Evolutionary conservation across 92 coral and sea anemone species (phyloP).

Genomic region (Parazoanthus atlanticus): DNA sequence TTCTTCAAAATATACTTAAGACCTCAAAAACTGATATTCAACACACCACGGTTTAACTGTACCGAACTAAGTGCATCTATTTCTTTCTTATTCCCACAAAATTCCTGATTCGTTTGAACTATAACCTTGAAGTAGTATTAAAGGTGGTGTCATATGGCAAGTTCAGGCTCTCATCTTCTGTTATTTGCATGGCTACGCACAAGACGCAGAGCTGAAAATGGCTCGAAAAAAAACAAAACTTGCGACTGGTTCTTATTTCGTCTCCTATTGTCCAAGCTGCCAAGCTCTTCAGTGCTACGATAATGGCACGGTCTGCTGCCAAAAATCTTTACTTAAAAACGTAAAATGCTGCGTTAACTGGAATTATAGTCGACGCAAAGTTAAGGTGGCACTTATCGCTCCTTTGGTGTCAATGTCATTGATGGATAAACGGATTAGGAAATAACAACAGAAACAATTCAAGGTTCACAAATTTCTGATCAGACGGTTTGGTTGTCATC

Average conservation of each 20-base stretch:
- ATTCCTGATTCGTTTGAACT: background rate
- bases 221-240: constrained; percentile 6
- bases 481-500: background rate
- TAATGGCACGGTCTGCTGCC: background rate
- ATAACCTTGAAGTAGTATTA: no score
- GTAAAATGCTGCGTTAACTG: background rate
- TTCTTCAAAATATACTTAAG: background rate
- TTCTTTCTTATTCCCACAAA: background rate
- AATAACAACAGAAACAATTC: background rate
- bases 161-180: background rate
- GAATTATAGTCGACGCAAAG: background rate
- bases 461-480: background rate
- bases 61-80: background rate
- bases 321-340: background rate
- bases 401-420: background rate
- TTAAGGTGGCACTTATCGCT: background rate
- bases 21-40: background rate
- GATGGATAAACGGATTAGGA: background rate
- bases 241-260: background rate
- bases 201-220: background rate
- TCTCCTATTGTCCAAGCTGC: background rate
- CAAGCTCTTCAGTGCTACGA: background rate
- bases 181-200: background rate
- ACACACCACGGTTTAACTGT: constrained; percentile 7
- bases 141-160: no score